Evolutionary conservation across 35 echinoderm and acorn worm species (phyloP).

Genomic region (Apostichopus parvimensis): DNA sequence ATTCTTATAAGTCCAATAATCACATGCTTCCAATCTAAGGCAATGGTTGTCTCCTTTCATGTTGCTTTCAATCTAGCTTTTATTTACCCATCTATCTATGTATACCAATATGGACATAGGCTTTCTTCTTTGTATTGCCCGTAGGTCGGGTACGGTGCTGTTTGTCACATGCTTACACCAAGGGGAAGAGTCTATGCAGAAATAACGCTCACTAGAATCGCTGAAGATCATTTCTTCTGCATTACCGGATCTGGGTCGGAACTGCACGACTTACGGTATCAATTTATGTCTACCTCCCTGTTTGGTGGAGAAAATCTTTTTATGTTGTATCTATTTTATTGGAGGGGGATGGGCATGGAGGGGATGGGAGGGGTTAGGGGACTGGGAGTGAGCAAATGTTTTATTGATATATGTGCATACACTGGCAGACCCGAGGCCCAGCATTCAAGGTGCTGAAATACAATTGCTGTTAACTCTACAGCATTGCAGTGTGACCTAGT

Average conservation of each 20-base stretch:
- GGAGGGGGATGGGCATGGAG: too few relatives aligned
- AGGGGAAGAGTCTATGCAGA: conserved; percentile 90
- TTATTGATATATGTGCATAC: too few relatives aligned
- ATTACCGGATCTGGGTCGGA: conserved; percentile 93
- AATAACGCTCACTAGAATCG: conserved; percentile 72
- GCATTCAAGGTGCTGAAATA: too few relatives aligned
- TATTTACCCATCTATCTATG: not conserved
- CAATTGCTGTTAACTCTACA: too few relatives aligned
- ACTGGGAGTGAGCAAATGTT: too few relatives aligned
- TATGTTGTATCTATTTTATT: not conserved
- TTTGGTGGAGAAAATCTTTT: not conserved
- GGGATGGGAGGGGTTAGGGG: too few relatives aligned
- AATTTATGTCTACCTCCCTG: not conserved
- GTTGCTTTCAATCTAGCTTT: not conserved
- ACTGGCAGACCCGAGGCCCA: too few relatives aligned
- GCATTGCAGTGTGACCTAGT: too few relatives aligned
- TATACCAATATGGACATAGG: not conserved
- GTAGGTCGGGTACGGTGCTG: conserved; percentile 71
- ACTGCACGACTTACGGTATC: conserved; percentile 89
- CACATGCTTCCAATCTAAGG: too few relatives aligned
- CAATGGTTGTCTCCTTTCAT: not conserved
- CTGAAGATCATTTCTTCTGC: conserved; percentile 79
- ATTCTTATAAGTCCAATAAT: too few relatives aligned
- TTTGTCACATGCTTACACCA: conserved; percentile 90
- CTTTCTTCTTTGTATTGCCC: conserved; percentile 17